Evolutionary conservation across 2,888 invertebrate genomes (phyloP).

Genomic region (Amphiduros pacificus): DNA sequence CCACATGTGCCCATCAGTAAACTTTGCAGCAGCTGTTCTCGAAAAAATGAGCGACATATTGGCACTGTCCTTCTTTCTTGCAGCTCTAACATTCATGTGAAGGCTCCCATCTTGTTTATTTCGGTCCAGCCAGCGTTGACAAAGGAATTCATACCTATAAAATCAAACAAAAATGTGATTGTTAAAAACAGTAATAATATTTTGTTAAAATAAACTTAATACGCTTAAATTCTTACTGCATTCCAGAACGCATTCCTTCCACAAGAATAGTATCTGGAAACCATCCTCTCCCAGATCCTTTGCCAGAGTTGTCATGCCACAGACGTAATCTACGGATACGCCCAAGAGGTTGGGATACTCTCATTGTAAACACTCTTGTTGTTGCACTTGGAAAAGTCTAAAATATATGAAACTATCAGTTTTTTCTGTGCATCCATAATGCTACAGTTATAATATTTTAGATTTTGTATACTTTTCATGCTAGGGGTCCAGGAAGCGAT

Average conservation of each 20-base stretch:
- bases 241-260: slow-evolving; percentile 32
- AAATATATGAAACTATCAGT: background rate
- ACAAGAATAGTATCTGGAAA: slow-evolving; percentile 36
- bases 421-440: no score
- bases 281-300: slow-evolving; percentile 33
- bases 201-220: background rate
- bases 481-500: no score
- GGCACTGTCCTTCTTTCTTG: slow-evolving; percentile 51
- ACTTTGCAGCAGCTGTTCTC: slow-evolving; percentile 46
- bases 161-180: background rate
- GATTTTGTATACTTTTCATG: no score
- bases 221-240: slow-evolving; percentile 26
- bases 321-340: slow-evolving; percentile 35
- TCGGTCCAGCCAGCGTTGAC: slow-evolving; percentile 56
- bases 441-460: no score
- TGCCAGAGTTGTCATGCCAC: slow-evolving; percentile 37
- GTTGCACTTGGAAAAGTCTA: slow-evolving; percentile 37
- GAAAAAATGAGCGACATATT: slow-evolving; percentile 56
- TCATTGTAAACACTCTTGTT: slow-evolving; percentile 38
- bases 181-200: background rate
- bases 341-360: slow-evolving; percentile 34
- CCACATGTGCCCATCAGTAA: slow-evolving; percentile 61
- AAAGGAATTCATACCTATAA: slow-evolving; percentile 42
- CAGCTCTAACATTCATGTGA: slow-evolving; percentile 56
- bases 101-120: slow-evolving; percentile 58